Evolutionary conservation across 2,113 vertebrate species (phyloP).

Genomic region (Tachysurus fulvidraco): DNA sequence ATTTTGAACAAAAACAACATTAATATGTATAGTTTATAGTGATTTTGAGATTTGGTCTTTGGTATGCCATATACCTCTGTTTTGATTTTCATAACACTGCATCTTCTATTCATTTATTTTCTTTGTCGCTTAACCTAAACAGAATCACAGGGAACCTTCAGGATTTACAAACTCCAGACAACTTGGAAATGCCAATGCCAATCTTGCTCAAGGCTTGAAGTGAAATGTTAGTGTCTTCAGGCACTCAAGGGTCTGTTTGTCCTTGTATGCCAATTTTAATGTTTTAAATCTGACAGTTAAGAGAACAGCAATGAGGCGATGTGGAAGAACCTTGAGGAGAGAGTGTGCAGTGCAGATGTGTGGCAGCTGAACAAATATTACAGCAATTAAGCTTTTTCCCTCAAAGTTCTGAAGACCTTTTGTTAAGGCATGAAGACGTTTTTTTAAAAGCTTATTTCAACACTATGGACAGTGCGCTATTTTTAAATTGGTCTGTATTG

Average conservation of each 20-base stretch:
- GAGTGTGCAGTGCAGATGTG: background rate
- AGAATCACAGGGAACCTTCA: no score
- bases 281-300: background rate
- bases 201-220: background rate
- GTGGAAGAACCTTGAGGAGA: background rate
- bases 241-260: background rate
- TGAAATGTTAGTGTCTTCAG: background rate
- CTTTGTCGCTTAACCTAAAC: no score
- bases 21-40: no score
- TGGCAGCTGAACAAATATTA: background rate
- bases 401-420: background rate
- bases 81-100: background rate
- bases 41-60: background rate
- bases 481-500: background rate
- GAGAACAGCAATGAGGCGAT: background rate
- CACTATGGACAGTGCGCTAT: background rate
- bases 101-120: no score
- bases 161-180: no score
- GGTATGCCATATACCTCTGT: background rate
- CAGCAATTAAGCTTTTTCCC: background rate
- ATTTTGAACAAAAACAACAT: no score
- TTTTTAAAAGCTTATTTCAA: background rate
- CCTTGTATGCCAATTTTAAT: background rate
- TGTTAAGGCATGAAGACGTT: background rate
- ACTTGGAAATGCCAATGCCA: no score